Base-by-base conservation (phyloP, 1,140 invertebrate genomes). In the Hyles euphorbiae region DNA sequence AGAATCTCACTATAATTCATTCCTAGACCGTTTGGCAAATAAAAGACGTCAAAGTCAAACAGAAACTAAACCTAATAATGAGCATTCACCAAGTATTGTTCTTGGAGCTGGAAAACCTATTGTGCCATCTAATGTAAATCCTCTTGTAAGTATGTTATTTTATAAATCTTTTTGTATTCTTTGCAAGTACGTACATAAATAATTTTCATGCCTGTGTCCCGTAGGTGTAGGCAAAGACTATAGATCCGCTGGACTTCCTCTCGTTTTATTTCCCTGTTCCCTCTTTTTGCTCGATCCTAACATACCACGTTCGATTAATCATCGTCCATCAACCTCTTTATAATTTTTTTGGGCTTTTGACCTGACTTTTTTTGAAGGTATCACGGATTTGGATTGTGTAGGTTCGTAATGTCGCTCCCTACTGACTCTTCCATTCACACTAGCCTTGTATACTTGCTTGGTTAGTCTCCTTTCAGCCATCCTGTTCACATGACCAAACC, bases 1-100 rank as follows among this genome's bases (percentile, higher is more conserved):
- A 67, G 97, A 98, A 72, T 94, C 96, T 9, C 94, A 98, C 89
- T 99, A 99, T 86, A 94, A 96, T 70, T 90, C 93, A 72, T 97
- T 96, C 82, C 78, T 96, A 52, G 94, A 96, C 53, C 92, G 92
- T 66, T 85, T 96, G 48, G 92, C 92, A 10, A 93, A 94, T 72
- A 93, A 92, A 67, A 89, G 95, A 60, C 89, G 95, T 55, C 92
- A 94, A 69, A 90, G 53, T 74, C 85, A 67, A 70, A 75, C 48
- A 65, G 89, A 74, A 72, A 78, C 74, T 54, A 76, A 66, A 50
- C 65, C 68, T 12, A 75, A 34, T 47, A 78, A 58, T 43, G 83
- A 88, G 0, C 79, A 81, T 12, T 87, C 83, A 9, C 89, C 86
- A 2, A 88, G 85, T 48, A 89, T 89, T 34, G 83, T 87, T 5